These are phyloP conservation scores for Clarias fuscus DNA, from an alignment of 2,797 vertebrate species.

Conservation along the genomic window DNA sequence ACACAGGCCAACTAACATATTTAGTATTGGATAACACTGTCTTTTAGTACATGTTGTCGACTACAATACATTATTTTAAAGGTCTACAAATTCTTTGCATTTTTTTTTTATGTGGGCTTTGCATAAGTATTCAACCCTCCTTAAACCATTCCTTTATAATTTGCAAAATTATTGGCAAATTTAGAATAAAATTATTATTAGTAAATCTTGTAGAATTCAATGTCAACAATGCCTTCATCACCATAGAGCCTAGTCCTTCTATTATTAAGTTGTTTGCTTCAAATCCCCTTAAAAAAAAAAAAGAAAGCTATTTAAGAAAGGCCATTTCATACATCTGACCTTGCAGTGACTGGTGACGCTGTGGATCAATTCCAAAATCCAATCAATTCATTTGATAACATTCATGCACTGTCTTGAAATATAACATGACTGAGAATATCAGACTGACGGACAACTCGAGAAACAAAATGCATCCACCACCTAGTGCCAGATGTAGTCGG, in stretches of 20 bases:
- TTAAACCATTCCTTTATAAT: background rate
- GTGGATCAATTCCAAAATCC: background rate
- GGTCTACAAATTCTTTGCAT: slow-evolving; percentile 24
- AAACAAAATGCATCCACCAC: background rate
- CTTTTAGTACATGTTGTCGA: background rate
- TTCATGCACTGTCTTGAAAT: background rate
- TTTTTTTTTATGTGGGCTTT: background rate
- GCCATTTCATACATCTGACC: background rate
- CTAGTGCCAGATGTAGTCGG: background rate
- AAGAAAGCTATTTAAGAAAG: background rate
- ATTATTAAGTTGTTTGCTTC: background rate
- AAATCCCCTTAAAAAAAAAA: background rate
- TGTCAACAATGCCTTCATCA: background rate
- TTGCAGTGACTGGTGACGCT: background rate
- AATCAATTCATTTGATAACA: background rate
- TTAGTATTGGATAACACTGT: slow-evolving; percentile 25
- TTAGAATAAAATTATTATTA: background rate
- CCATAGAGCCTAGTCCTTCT: background rate
- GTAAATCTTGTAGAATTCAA: background rate
- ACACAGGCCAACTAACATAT: slow-evolving; percentile 28
- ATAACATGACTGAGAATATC: background rate
- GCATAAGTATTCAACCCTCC: slow-evolving; percentile 5
- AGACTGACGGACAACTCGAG: background rate
- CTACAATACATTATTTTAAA: slow-evolving; percentile 22
- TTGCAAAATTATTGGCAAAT: background rate